phyloP scores from a whole-genome alignment of 1,140 invertebrate species.

The Copidosoma floridanum region DNA sequence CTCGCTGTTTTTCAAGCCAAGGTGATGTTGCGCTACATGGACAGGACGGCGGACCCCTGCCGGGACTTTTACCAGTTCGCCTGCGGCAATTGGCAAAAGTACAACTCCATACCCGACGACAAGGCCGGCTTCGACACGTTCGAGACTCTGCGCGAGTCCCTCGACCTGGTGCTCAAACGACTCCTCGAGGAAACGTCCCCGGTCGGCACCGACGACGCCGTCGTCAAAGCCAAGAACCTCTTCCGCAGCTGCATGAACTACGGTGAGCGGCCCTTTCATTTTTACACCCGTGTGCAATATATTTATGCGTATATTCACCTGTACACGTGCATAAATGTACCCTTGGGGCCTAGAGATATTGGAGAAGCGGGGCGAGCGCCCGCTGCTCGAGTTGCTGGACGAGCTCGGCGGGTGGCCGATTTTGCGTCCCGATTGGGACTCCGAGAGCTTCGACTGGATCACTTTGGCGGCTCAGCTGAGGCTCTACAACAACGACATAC shows the following conservation, averaged over 20 bases:
- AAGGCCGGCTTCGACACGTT: conserved; percentile 80
- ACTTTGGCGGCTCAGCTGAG: conserved; percentile 72
- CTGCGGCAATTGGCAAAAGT: conserved; percentile 82
- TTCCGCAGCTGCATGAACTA: conserved; percentile 85
- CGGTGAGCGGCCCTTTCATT: conserved; percentile 60
- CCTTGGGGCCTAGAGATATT: conserved; percentile 59
- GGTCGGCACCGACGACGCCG: conserved; percentile 58
- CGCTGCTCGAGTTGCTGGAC: conserved; percentile 70
- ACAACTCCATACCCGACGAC: conserved; percentile 82
- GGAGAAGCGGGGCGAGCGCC: conserved; percentile 67
- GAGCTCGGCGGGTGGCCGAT: conserved; percentile 85
- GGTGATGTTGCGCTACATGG: conserved; percentile 78
- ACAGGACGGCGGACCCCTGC: conserved; percentile 76
- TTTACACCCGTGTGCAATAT: too few species aligned
- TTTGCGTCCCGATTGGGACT: conserved; percentile 64
- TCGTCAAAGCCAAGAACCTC: conserved; percentile 73
- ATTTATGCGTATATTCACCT: not conserved
- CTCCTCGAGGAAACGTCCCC: conserved; percentile 65
- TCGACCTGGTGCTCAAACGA: conserved; percentile 69
- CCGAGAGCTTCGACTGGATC: conserved; percentile 71
- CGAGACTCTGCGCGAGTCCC: conserved; percentile 75
- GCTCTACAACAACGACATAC: conserved; percentile 79
- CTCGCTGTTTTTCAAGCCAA: conserved; percentile 48
- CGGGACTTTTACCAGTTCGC: conserved; percentile 89
- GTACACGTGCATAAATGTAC: not conserved